These are phyloP conservation scores for Ceyx erithaca DNA, from an alignment of 2,797 vertebrate genomes.

Conservation along the genomic window DNA sequence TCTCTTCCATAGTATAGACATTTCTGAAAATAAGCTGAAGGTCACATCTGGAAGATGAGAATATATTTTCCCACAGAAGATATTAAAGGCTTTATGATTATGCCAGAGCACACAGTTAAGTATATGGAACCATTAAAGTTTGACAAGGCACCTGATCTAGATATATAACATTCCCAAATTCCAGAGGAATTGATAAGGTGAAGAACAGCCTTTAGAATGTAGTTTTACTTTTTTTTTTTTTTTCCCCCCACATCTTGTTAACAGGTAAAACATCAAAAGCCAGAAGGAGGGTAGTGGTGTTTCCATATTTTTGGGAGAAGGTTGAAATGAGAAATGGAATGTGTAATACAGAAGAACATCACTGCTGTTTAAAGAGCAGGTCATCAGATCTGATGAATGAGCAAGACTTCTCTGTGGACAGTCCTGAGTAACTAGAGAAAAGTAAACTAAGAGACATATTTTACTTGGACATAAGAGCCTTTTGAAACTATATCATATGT, in stretches of 20 bases:
- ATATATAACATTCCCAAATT: slow-evolving; percentile 62
- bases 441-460: slow-evolving; percentile 27
- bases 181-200: slow-evolving; percentile 36
- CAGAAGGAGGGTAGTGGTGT: not conserved
- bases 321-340: not conserved
- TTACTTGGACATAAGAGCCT: slow-evolving; percentile 22
- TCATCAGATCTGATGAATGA: slow-evolving; percentile 5
- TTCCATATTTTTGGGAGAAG: not conserved
- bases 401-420: slow-evolving; percentile 34
- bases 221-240: not conserved
- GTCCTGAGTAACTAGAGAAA: slow-evolving; percentile 29
- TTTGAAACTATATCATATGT: not conserved
- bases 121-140: slow-evolving; percentile 38
- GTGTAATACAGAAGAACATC: slow-evolving; percentile 17
- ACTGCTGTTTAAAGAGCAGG: slow-evolving; percentile 26
- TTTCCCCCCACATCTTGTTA: not conserved
- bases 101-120: slow-evolving; percentile 54
- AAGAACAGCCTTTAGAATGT: slow-evolving; percentile 25
- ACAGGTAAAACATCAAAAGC: not conserved
- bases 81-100: slow-evolving; percentile 66
- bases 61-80: slow-evolving; percentile 48
- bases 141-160: slow-evolving; percentile 60
- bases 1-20: not conserved
- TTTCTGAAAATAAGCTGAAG: slow-evolving; percentile 52
- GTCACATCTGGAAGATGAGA: slow-evolving; percentile 48